phyloP scores from a whole-genome alignment of 2,113 vertebrate species.

The Thalassarche chlororhynchos region DNA sequence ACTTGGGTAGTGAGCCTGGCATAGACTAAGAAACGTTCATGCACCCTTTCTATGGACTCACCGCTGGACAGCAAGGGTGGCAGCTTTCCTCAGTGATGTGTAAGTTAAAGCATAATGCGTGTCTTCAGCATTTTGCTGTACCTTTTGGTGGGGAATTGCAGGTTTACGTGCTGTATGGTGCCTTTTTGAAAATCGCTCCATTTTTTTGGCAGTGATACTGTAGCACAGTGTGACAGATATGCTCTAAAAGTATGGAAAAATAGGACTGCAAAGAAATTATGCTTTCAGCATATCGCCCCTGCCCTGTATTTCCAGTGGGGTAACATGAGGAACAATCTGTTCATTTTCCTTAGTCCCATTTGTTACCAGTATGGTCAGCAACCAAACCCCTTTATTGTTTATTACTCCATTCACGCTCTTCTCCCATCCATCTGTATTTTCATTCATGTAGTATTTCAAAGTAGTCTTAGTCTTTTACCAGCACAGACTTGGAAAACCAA shows the following conservation, averaged over 20 bases:
- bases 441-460: neutral
- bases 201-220: neutral
- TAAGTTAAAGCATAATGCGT: neutral
- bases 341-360: neutral
- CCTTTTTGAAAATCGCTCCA: neutral
- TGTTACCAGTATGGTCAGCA: neutral
- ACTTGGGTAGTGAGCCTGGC: neutral
- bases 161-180: neutral
- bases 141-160: neutral
- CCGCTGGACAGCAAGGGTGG: neutral
- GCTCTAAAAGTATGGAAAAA: neutral
- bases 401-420: neutral
- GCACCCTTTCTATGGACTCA: neutral
- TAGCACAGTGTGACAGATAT: neutral
- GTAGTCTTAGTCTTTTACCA: neutral
- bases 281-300: neutral
- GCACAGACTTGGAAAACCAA: neutral
- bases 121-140: neutral
- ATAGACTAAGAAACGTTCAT: neutral
- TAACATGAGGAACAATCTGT: neutral
- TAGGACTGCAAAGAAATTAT: neutral
- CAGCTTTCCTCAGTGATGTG: neutral
- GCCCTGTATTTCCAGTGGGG: neutral
- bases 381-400: neutral
- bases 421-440: neutral